These are phyloP conservation scores for Formica selysi DNA, from an alignment of 1,140 invertebrate species.

Conservation along the genomic window DNA sequence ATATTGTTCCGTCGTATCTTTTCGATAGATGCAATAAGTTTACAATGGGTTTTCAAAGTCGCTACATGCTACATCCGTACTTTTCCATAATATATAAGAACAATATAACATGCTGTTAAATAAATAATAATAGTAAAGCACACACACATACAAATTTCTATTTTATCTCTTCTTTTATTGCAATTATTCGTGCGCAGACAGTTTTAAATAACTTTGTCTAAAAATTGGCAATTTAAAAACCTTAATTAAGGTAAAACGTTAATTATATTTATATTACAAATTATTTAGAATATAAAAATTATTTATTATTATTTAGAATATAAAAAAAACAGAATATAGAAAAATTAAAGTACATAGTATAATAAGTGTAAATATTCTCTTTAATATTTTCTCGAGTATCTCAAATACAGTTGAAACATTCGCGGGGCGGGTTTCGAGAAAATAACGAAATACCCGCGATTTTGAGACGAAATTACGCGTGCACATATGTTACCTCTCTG, in stretches of 20 bases:
- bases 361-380: not conserved
- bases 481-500: no score
- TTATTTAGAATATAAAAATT: no score
- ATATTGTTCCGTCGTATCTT: constrained; percentile 3
- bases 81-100: not conserved
- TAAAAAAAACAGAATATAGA: not conserved
- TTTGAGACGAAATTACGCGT: not conserved
- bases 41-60: not conserved
- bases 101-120: not conserved
- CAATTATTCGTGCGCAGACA: not conserved
- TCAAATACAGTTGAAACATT: not conserved
- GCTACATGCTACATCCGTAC: not conserved
- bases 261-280: no score
- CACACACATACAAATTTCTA: no score
- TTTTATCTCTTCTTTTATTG: constrained; percentile 1
- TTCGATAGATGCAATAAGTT: constrained; percentile 22
- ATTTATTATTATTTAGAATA: no score
- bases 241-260: no score
- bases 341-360: not conserved
- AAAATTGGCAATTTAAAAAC: no score
- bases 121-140: not conserved
- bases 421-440: not conserved
- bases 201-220: not conserved
- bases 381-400: not conserved
- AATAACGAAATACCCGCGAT: not conserved